A percentile compares a stretch with the other conserved stretches of the same genome.
These are phyloP conservation scores for Hypotaenidia philippensis DNA, from an alignment of 2,797 vertebrate species.

Conservation along the genomic window DNA sequence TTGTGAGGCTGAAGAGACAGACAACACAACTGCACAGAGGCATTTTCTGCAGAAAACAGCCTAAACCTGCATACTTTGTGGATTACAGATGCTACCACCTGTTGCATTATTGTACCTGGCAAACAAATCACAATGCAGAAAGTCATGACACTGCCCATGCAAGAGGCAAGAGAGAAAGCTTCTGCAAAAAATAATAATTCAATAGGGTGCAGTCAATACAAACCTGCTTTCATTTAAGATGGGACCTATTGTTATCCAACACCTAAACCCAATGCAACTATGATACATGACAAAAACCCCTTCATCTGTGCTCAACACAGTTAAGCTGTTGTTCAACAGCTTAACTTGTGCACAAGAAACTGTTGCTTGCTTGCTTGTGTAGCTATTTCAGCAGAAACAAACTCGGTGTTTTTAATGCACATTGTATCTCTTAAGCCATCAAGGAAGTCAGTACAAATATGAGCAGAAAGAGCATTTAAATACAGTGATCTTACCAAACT, in stretches of 20 bases:
- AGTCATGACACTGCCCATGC: neutral
- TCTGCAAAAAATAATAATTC: neutral
- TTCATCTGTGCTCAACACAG: neutral
- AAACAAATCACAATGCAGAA: neutral
- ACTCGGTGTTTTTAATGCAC: neutral
- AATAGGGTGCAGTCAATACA: neutral
- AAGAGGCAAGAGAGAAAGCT: neutral
- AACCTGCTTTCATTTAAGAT: neutral
- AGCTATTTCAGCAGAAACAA: neutral
- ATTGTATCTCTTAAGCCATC: neutral
- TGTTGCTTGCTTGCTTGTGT: neutral
- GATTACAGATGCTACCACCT: neutral
- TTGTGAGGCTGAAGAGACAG: neutral
- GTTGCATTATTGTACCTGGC: neutral
- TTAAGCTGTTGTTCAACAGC: neutral
- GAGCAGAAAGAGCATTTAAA: neutral
- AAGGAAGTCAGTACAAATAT: neutral
- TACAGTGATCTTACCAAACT: neutral
- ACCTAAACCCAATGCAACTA: neutral
- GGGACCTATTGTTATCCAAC: neutral
- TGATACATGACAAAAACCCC: neutral
- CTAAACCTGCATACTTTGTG: neutral
- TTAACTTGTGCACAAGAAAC: neutral
- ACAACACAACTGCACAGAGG: neutral
- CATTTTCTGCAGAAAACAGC: neutral